phyloP scores from a whole-genome alignment of 1,140 invertebrate genomes.

The Meteorus sp. region DNA sequence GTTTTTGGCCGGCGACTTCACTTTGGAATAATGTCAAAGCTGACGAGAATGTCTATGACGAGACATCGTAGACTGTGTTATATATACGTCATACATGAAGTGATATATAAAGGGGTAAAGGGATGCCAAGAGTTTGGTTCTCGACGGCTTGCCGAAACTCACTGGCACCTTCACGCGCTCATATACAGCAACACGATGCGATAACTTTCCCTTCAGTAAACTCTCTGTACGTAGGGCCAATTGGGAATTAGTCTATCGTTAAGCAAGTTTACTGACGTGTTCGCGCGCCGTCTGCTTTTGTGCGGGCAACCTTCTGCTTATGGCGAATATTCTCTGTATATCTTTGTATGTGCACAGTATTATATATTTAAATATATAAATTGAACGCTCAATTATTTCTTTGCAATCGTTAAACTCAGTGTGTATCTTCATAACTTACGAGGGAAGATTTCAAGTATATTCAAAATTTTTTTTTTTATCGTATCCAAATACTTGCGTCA shows the following conservation, averaged over 20 bases:
- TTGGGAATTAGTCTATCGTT: conserved; percentile 56
- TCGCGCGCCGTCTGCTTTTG: conserved; percentile 34
- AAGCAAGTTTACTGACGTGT: conserved; percentile 51
- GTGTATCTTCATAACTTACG: too few relatives aligned
- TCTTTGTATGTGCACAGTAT: too few relatives aligned
- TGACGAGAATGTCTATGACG: background rate
- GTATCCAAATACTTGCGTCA: too few relatives aligned
- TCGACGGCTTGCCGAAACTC: conserved; percentile 32
- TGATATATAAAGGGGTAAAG: background rate
- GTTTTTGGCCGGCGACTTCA: background rate
- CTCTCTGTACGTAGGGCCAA: conserved; percentile 39
- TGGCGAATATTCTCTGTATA: too few relatives aligned
- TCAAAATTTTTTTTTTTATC: too few relatives aligned
- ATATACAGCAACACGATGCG: conserved; percentile 1
- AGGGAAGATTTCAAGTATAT: too few relatives aligned
- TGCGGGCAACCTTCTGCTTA: conserved; percentile 8
- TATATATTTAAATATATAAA: too few relatives aligned
- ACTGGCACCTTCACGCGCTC: conserved; percentile 27
- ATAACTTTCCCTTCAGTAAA: conserved; percentile 39
- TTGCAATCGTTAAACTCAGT: too few relatives aligned
- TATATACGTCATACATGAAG: background rate
- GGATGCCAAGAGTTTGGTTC: conserved; percentile 6
- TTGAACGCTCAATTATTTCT: too few relatives aligned
- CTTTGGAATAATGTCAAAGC: background rate
- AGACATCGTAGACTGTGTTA: background rate